Evolutionary conservation across 1,140 invertebrate genomes (phyloP).

Genomic region (Parasteatoda tepidariorum): DNA sequence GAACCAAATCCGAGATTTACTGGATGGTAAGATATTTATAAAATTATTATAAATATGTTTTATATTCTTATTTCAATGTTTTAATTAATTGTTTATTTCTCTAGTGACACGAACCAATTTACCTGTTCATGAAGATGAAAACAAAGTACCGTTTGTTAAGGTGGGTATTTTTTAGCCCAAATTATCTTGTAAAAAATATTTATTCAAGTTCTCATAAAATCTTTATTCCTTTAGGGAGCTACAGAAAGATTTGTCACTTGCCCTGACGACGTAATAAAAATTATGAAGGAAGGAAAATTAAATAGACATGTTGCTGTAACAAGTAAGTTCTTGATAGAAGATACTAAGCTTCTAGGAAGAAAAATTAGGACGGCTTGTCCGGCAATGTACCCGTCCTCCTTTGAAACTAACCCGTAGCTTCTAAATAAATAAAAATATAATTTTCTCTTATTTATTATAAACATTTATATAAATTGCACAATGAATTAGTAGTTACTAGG

Average conservation of each 20-base stretch:
- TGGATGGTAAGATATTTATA: constrained; percentile 90
- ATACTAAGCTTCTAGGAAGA: too few relatives aligned
- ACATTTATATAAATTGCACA: too few relatives aligned
- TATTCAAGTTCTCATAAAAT: background rate
- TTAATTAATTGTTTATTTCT: constrained; percentile 64
- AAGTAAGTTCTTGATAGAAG: too few relatives aligned
- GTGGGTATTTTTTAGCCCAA: too few relatives aligned
- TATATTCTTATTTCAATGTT: background rate
- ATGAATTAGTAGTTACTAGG: too few relatives aligned
- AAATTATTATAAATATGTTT: background rate
- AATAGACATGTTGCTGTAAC: constrained; percentile 99
- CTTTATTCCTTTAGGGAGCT: constrained; percentile 80
- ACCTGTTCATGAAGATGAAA: constrained; percentile 99
- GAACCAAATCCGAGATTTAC: constrained; percentile 98
- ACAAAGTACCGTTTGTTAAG: constrained; percentile 98
- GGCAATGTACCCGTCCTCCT: too few relatives aligned
- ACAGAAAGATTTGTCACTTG: constrained; percentile 99
- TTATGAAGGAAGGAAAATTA: constrained; percentile 98
- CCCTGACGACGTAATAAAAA: constrained; percentile 99
- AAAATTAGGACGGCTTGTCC: too few relatives aligned
- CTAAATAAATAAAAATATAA: too few relatives aligned
- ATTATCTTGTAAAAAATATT: background rate
- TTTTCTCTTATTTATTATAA: too few relatives aligned
- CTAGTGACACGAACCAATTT: constrained; percentile 98
- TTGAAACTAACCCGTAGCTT: too few relatives aligned